These are phyloP conservation scores for Aleiodes sp. DNA, from an alignment of 1,140 invertebrate genomes.

Conservation along the genomic window DNA sequence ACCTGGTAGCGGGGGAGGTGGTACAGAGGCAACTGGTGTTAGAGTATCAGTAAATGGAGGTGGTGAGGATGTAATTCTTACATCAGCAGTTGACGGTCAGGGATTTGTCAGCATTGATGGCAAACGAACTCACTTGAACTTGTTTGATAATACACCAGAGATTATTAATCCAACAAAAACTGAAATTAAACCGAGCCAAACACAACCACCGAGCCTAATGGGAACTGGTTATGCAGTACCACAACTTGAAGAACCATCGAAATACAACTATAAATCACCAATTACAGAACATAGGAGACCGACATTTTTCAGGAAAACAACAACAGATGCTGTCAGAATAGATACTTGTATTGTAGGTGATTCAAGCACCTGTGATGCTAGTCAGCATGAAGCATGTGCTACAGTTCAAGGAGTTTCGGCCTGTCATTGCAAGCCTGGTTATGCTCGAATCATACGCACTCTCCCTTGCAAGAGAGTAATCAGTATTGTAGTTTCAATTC, in stretches of 20 bases:
- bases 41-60: constrained; percentile 61
- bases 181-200: constrained; percentile 55
- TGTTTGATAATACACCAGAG: constrained; percentile 73
- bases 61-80: constrained; percentile 75
- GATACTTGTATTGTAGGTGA: constrained; percentile 95
- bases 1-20: constrained; percentile 68
- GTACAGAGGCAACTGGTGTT: constrained; percentile 50
- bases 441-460: constrained; percentile 78
- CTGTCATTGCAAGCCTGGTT: constrained; percentile 89
- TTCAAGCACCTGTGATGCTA: constrained; percentile 88
- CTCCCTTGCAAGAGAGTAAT: constrained; percentile 84
- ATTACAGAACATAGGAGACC: too few species aligned
- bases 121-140: constrained; percentile 86
- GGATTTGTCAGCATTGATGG: constrained; percentile 93
- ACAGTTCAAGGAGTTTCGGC: constrained; percentile 91
- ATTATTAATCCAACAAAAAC: constrained; percentile 42
- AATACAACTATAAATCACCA: too few species aligned
- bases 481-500: constrained; percentile 80
- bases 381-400: constrained; percentile 86
- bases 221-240: constrained; percentile 65
- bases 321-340: constrained; percentile 78
- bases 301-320: constrained; percentile 62
- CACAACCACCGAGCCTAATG: constrained; percentile 48
- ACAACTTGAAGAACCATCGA: constrained; percentile 46
- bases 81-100: constrained; percentile 79